phyloP scores from a whole-genome alignment of 2,797 vertebrate species.

The Phalloptychus januarius region DNA sequence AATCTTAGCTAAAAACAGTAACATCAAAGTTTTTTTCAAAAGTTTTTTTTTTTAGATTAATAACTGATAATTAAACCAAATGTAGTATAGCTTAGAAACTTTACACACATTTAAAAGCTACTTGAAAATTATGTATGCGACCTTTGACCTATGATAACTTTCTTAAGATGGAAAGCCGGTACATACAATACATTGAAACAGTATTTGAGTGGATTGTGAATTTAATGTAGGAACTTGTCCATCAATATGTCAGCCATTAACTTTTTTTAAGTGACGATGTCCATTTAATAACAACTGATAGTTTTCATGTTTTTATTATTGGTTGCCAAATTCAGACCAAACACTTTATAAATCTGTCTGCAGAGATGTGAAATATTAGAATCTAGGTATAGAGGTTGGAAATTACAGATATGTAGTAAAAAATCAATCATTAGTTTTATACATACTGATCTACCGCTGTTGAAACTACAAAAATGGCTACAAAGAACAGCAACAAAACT shows the following conservation, averaged over 20 bases:
- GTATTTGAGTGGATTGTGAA: not conserved
- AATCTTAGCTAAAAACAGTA: not conserved
- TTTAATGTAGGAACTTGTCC: not conserved
- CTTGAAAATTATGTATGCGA: not conserved
- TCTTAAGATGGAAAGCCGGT: not conserved
- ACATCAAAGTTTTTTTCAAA: not conserved
- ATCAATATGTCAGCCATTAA: not conserved
- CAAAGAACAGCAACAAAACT: not conserved
- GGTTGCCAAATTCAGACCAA: no score
- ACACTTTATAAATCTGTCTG: no score
- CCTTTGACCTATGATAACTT: not conserved
- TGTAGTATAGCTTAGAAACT: not conserved
- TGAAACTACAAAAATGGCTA: not conserved
- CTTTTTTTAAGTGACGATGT: not conserved
- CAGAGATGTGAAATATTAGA: no score
- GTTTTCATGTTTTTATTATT: not conserved
- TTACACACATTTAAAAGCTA: not conserved
- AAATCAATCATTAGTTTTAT: not conserved
- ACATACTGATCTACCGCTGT: not conserved
- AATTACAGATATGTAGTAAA: not conserved
- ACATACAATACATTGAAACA: not conserved
- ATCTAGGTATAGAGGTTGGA: no score
- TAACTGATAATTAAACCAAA: not conserved
- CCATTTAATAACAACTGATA: not conserved
- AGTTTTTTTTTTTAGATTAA: not conserved